Percentiles rank a stretch among this genome's conserved stretches.
Evolutionary conservation across 2,888 invertebrate species (phyloP).

Genomic region (Archips crataeganus): DNA sequence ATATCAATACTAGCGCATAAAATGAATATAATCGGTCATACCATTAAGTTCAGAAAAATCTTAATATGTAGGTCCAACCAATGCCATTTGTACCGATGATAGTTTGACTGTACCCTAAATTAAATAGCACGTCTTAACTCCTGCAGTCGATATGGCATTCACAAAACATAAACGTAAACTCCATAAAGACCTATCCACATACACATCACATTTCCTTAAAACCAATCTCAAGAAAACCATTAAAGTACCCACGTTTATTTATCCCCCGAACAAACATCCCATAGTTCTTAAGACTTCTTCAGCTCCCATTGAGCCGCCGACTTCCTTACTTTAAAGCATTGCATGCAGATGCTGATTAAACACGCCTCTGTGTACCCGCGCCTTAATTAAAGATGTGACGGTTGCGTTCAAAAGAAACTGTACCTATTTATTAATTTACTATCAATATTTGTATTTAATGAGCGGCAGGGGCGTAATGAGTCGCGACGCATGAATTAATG

Average conservation of each 20-base stretch:
- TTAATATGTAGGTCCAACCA: no score
- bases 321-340: neutral
- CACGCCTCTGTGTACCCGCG: conserved; percentile 11
- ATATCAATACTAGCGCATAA: no score
- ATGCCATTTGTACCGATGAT: no score
- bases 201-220: conserved; percentile 63
- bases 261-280: conserved; percentile 73
- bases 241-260: conserved; percentile 72
- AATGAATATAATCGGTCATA: no score
- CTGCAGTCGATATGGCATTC: neutral
- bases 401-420: conserved; percentile 28
- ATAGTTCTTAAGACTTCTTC: conserved; percentile 42
- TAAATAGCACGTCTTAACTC: no score
- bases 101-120: no score
- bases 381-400: conserved; percentile 28
- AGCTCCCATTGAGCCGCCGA: neutral
- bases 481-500: conserved; percentile 23
- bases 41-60: no score
- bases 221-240: conserved; percentile 81
- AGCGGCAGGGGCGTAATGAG: conserved; percentile 39
- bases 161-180: neutral
- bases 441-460: conserved; percentile 27
- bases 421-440: conserved; percentile 30
- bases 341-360: conserved; percentile 25
- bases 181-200: neutral